Evolutionary conservation across 2,888 invertebrate species (phyloP), one percentile per base, ranked within the genome.

Genomic region (Nudaria mundana): DNA sequence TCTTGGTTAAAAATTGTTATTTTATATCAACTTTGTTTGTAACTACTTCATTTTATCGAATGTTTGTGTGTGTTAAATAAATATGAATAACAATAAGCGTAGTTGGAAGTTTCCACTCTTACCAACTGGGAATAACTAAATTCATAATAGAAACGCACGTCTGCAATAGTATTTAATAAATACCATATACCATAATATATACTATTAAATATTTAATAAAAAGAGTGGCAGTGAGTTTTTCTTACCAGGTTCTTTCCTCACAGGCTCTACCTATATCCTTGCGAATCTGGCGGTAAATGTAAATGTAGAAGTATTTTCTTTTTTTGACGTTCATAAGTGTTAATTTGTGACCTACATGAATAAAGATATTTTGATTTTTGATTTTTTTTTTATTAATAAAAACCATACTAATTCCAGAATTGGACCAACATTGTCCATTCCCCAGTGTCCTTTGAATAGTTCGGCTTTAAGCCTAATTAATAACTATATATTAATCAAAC

Each of bases 401-500:
- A 71, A 62, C 65, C 66, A 67, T 71, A 74, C 75, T 75, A 74
- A 81, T 78, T 81, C 72, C 66, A 66, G 64, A 72, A 77, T 76
- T 74, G 65, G 67, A 73, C 75, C 61, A 71, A 70, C 68, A 74
- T 62, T 66, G 71, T 68, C 67, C 72, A 76, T 76, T 76, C 83
- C 75, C 78, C 44, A 43, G 67, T 58, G 76, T 63, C 71, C 71
- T 67, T 67, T 77, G 80, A 80, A 84, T 81, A 82, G 81, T 81
- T 76, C 71, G 67, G 74, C 64, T 67, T 63, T 67, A 65, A 73
- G 66, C 68, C 77, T 81, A 81, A 81, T 77, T 79, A 78, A 78
- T 78, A 73, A 65, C 73, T 65, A 64, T 72, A 66, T 79, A 81
- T 80, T 81, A 81, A 79, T 79, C 80, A 81, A 67, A 68, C 70